Percentiles rank a stretch among this genome's conserved stretches.
phyloP scores from a whole-genome alignment of 2,888 invertebrate species.

The Agrochola lota region DNA sequence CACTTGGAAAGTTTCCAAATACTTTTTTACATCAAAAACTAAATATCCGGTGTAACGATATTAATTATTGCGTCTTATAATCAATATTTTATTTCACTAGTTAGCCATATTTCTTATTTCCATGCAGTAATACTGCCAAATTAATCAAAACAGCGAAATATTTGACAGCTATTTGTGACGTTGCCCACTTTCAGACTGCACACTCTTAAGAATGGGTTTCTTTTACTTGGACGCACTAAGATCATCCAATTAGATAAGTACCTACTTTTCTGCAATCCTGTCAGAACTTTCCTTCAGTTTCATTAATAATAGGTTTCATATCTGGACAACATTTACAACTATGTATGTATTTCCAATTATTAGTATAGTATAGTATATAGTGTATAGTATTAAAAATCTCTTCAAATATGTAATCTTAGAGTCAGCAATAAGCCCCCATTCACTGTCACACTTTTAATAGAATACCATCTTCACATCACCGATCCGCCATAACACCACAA shows the following conservation, averaged over 20 bases:
- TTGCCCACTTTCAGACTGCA: too few relatives aligned
- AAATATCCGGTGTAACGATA: too few relatives aligned
- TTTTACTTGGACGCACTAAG: not conserved
- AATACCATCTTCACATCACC: slow-evolving; percentile 6
- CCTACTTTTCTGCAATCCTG: not conserved
- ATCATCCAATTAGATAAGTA: not conserved
- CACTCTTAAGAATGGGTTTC: not conserved
- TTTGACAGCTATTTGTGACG: too few relatives aligned
- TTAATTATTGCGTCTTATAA: too few relatives aligned
- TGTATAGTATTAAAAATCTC: too few relatives aligned
- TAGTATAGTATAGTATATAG: too few relatives aligned
- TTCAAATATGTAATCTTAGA: not conserved
- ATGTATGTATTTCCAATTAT: not conserved
- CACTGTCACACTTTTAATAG: not conserved
- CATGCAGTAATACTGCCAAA: too few relatives aligned
- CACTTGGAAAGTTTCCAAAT: too few relatives aligned
- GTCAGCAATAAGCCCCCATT: not conserved
- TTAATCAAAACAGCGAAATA: too few relatives aligned
- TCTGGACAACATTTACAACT: not conserved
- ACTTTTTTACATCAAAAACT: too few relatives aligned
- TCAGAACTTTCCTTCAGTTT: not conserved
- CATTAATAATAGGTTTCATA: not conserved
- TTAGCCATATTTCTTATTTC: too few relatives aligned
- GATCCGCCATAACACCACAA: slow-evolving; percentile 33
- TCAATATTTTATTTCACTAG: too few relatives aligned